Base-by-base conservation (phyloP, 2,888 invertebrate genomes). In the Lasioglossum vierecki region DNA sequence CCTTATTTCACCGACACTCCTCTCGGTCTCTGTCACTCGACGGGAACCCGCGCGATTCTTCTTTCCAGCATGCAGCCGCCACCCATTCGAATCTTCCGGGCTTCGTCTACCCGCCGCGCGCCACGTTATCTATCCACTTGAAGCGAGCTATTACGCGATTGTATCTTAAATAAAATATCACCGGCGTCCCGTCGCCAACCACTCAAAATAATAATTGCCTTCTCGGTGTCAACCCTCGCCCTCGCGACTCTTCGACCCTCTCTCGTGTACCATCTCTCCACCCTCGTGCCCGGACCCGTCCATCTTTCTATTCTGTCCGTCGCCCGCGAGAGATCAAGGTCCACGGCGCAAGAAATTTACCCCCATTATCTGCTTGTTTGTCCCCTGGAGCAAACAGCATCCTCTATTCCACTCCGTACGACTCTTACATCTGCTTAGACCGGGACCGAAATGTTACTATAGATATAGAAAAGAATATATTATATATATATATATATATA, bases 151-250 rank as follows among this genome's bases (percentile, higher is more conserved):
- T 94, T 94, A 94, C 93, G 92, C 93, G 94, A 94, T 94, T 94
- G 94, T 94, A 90, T 92, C 93, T 93, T 94, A 94, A 94, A 94
- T 94, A 94, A 94, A 94, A 94, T 94, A 94, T 94, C 91, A 91
- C 89, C 85, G 84, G 82, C 88, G 88, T 90, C 90, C 91, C 93
- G 92, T 93, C 94, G 93, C 93, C 93, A 93, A 91, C 92, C 93
- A 92, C 93, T 94, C 94, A 93, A 93, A 94, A 94, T 94, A 94
- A 94, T 94, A 94, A 94, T 94, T 94, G 94, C 93, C 93, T 90
- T 91, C 91, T 88, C 89, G 89, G 91, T 92, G 92, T 92, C 92
- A 90, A 88, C 87, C 88, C 79, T 83, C 89, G 80, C 81, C 76
- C 76, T 84, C 49, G 76, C 71, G 30, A 44, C 76, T 78, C 82